These are phyloP conservation scores for Sakesphorus luctuosus DNA, from an alignment of 2,113 vertebrate genomes.

Conservation along the genomic window DNA sequence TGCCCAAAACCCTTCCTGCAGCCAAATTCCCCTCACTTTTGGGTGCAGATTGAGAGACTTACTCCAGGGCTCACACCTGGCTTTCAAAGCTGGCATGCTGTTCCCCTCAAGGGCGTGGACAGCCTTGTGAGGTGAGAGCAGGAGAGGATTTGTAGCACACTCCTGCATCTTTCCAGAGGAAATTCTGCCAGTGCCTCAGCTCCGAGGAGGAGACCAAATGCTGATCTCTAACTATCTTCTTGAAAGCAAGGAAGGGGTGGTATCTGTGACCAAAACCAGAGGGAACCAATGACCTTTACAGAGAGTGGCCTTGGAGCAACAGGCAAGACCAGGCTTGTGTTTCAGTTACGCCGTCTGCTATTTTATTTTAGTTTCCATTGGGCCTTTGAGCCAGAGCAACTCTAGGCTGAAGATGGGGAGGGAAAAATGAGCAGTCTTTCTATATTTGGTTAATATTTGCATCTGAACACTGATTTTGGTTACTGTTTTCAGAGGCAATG, in stretches of 20 bases:
- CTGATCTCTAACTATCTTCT: neutral
- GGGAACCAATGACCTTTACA: neutral
- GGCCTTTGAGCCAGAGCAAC: neutral
- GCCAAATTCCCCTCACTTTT: neutral
- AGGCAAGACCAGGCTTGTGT: neutral
- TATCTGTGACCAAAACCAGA: neutral
- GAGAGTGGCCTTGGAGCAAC: neutral
- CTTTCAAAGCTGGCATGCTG: neutral
- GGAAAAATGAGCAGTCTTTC: neutral
- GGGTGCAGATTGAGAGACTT: neutral
- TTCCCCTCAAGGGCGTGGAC: neutral
- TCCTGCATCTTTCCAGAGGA: neutral
- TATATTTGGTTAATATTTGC: neutral
- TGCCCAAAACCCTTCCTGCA: neutral
- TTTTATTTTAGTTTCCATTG: neutral
- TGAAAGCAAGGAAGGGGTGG: neutral
- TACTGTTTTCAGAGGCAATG: neutral
- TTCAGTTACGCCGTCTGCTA: neutral
- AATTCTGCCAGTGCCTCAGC: neutral
- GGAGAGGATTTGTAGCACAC: neutral
- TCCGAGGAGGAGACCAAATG: neutral
- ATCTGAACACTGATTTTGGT: neutral
- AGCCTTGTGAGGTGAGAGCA: neutral
- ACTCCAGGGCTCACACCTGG: accelerated
- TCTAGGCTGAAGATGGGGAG: neutral